Evolutionary conservation across 2,113 vertebrate genomes (phyloP), one percentile per base, ranked within the genome.

Genomic region (Morone saxatilis): DNA sequence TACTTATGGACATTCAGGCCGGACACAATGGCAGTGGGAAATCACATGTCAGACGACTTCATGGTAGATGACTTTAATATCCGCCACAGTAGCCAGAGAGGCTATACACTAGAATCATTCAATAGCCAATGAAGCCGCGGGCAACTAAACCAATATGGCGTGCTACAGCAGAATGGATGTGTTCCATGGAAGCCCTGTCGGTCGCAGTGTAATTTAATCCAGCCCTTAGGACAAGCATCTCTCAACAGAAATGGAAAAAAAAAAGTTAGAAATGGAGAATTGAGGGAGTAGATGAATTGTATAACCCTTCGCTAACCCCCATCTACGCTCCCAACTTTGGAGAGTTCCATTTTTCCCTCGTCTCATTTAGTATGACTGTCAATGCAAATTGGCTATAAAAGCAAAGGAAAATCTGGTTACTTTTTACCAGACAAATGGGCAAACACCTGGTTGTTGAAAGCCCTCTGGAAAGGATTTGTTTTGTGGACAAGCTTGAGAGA

Each of bases 41-140:
- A 90, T 92, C 92, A 88, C 90, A 92, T 86, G 90, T 93, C 90
- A 85, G 85, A 90, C 59, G 75, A 87, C 81, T 90, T 94, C 91
- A 93, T 93, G 94, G 81, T 92, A 83, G 89, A 95, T 95, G 89
- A 89, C 91, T 95, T 95, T 95, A 94, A 95, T 95, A 94, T 95
- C 92, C 89, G 82, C 88, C 79, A 73, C 90, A 82, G 84, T 90
- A 86, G 90, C 90, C 87, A 91, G 87, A 69, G 71, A 94, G 83
- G 84, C 91, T 85, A 84, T 87, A 87, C 73, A 66, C 91, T 88
- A 78, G 88, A 93, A 95, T 94, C 91, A 87, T 91, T 94, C 91
- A 92, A 89, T 85, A 87, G 89, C 88, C 92, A 94, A 93, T 90
- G 88, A 92, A 88, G 88, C 92, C 90, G 83, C 81, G 72, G 94